A percentile compares a stretch with the other conserved stretches of the same genome.
phyloP scores from a whole-genome alignment of 2,113 vertebrate genomes.

The Mastomys natalensis region DNA sequence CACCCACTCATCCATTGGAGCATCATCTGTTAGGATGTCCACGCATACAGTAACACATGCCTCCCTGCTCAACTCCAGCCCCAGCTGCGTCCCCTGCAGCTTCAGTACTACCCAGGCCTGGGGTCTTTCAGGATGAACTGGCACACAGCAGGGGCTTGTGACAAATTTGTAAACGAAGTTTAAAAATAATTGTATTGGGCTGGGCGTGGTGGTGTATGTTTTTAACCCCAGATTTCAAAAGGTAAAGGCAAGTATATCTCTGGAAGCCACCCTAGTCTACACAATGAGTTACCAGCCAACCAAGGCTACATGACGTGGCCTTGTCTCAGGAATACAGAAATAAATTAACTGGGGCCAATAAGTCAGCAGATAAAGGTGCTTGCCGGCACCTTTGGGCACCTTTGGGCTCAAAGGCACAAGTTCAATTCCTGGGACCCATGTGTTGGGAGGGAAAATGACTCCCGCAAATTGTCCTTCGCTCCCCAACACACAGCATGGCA shows the following conservation, averaged over 20 bases:
- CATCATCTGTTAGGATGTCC: background rate
- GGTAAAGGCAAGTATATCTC: background rate
- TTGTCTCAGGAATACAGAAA: background rate
- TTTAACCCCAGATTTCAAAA: background rate
- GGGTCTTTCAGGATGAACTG: background rate
- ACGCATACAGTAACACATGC: rapidly evolving
- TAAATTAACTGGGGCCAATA: background rate
- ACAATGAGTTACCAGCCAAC: background rate
- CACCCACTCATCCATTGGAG: background rate
- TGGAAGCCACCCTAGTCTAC: background rate
- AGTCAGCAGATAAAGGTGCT: background rate
- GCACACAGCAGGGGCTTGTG: background rate
- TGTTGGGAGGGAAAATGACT: background rate
- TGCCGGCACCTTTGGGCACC: no score
- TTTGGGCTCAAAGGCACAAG: background rate
- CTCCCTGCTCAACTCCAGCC: background rate
- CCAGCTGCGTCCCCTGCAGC: background rate
- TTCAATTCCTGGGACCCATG: background rate
- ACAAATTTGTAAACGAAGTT: background rate
- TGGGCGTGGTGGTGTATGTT: background rate
- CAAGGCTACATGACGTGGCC: background rate
- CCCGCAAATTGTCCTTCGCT: background rate
- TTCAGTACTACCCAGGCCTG: background rate
- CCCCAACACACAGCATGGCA: background rate
- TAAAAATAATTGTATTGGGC: background rate